Conservation (phyloP, 2,797 vertebrate species). For the Atherinosoma microstoma region DNA sequence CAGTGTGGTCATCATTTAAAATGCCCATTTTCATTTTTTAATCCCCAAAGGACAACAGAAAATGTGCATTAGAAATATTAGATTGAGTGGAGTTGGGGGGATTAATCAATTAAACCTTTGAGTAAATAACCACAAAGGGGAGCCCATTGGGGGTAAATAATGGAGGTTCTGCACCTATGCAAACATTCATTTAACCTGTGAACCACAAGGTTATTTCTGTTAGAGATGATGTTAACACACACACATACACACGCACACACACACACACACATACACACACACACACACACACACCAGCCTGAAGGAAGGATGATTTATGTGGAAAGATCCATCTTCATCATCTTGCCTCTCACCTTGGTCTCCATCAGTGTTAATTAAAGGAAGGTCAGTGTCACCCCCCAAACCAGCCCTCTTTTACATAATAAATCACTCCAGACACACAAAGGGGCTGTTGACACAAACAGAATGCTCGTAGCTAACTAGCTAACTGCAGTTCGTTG, state of each 20-base stretch:
- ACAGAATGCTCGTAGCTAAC: constrained; percentile 86
- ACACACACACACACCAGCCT: constrained; percentile 52
- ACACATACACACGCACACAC: constrained; percentile 15
- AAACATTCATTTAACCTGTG: constrained; percentile 90
- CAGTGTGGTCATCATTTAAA: constrained; percentile 63
- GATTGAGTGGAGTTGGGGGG: constrained; percentile 44
- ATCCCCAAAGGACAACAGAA: constrained; percentile 51
- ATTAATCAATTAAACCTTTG: constrained; percentile 78
- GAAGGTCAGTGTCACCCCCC: constrained; percentile 98
- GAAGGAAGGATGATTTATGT: constrained; percentile 93
- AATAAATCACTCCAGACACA: constrained; percentile 93
- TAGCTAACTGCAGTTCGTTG: constrained; percentile 73
- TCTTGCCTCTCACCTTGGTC: constrained; percentile 97
- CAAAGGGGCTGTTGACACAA: constrained; percentile 89
- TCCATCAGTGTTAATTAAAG: constrained; percentile 99
- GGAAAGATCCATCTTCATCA: constrained; percentile 91
- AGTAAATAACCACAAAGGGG: constrained; percentile 66
- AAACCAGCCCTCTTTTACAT: constrained; percentile 94
- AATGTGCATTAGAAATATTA: constrained; percentile 68
- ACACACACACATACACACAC: constrained; percentile 47
- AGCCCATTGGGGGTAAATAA: constrained; percentile 82
- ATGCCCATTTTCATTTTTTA: constrained; percentile 24
- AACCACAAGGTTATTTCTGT: constrained; percentile 95
- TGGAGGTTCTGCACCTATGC: constrained; percentile 71
- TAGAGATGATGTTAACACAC: constrained; percentile 79